Base-by-base conservation (phyloP, 30 jellyfish, hydroid and myxozoan genomes). In the Sanderia malayensis region DNA sequence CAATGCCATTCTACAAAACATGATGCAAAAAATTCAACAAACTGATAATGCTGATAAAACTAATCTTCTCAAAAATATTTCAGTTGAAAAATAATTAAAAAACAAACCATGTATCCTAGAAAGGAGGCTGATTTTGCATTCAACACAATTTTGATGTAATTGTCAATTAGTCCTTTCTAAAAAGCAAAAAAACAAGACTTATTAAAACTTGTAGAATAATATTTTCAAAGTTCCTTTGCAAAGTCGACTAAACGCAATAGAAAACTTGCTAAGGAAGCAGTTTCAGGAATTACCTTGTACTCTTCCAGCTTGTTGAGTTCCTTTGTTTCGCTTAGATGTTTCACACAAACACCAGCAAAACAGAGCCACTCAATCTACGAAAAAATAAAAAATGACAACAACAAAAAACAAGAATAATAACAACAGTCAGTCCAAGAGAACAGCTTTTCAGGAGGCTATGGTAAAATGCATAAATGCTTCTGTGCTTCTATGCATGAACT, bases 1-100 rank as follows among this genome's bases (percentile, higher is more conserved):
- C 45, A 21, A 79, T 44, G 15, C 83, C 76, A 30, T 44, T 76
- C 98, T 91, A 61, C 30, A 73, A 77, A 17, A 21, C 15, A 71
- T n/a, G n/a, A n/a, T n/a, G n/a, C n/a, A n/a, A n/a, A n/a, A n/a
- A n/a, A n/a, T n/a, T n/a, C n/a, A n/a, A n/a, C n/a, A n/a, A n/a
- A n/a, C n/a, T n/a, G n/a, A n/a, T n/a, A n/a, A n/a, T n/a, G n/a
- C n/a, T n/a, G n/a, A n/a, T n/a, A 69, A 69, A 15, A 24, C 71
- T 45, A 2, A 47, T 58, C 46, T 15, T 58, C 6, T 46, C 58
- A 20, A 57, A 6, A 20, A 20, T 57, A 4, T 8, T 57, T 4
- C 10, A 6, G n/a, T 9, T 15, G 55, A 41, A 41, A 41, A 41
- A 6, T 15, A 41, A 41, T 15, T 15, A 41, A 15, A 18, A 49